phyloP scores from a whole-genome alignment of 2,888 invertebrate species.

The Fragum sueziense region DNA sequence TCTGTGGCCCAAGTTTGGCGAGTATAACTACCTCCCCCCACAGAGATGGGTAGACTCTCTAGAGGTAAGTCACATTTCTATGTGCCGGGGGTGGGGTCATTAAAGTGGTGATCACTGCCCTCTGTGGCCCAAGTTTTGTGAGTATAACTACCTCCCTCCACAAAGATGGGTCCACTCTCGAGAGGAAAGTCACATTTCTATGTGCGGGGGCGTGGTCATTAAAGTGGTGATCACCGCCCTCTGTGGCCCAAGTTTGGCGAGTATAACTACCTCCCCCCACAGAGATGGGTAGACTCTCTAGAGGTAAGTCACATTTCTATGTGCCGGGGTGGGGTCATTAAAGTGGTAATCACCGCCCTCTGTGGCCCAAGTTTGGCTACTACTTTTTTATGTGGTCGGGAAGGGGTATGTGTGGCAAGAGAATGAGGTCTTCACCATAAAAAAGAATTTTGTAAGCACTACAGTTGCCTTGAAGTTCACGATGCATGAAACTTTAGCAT shows the following conservation, averaged over 20 bases:
- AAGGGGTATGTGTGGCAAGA: no score
- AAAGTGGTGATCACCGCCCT: constrained; percentile 91
- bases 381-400: no score
- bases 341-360: constrained; percentile 90
- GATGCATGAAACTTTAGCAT: no score
- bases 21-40: constrained; percentile 89
- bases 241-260: constrained; percentile 91
- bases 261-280: constrained; percentile 89
- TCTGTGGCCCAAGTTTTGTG: constrained; percentile 91
- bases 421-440: no score
- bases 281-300: constrained; percentile 91
- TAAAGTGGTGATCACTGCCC: constrained; percentile 91
- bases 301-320: no score
- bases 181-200: constrained; percentile 86
- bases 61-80: constrained; percentile 86
- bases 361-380: constrained; percentile 91
- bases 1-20: constrained; percentile 91
- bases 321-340: no score
- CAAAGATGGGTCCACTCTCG: constrained; percentile 92
- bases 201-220: no score
- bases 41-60: constrained; percentile 92
- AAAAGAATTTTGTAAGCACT: no score
- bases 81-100: no score
- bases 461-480: no score
- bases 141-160: constrained; percentile 89